Evolutionary conservation across 2,797 vertebrate genomes (phyloP), one percentile per base, ranked within the genome.

Genomic region (Erethizon dorsatum): DNA sequence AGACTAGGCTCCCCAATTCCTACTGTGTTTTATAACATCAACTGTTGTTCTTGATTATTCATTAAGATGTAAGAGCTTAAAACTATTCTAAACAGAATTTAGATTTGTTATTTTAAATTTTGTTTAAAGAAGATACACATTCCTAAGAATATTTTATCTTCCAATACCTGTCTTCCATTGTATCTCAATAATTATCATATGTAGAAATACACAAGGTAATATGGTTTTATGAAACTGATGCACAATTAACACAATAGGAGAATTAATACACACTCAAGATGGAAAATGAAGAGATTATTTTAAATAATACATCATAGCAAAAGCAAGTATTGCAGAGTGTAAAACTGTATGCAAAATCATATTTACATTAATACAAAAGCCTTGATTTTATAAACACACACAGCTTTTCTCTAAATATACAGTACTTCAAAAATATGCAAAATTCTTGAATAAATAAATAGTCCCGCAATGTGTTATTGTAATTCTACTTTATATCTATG

Each of bases 351-450:
- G 7, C 57, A 1, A 67, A 83, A 65, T 91, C n/a, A 18, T 41
- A 41, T 88, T 15, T 78, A 47, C 17, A 63, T 79, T 57, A 59
- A 59, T 65, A 26, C 41, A 5, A 85, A 83, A 52, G 54, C 0
- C 15, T 86, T 61, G n/a, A 67, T 90, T 86, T 65, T 87, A 57
- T 59, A 41, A 71, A 33, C 20, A 56, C 2, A 52, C 6, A 71
- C 12, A 61, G 8, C 8, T 83, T 9, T 95, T 85, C 37, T 86
- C 47, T 17, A 95, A 5, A 45, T 31, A 85, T 57, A 45, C 6
- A 63, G 22, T 45, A 33, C 93, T 94, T 93, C 12, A 82, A 73
- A 94, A 52, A 22, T 31, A 41, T 31, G 2, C 65, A 89, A 67
- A 54, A 65, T 77, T 22, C 9, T n/a, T 8, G 10, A 37, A 67